A percentile compares a stretch with the other conserved stretches of the same genome.
Evolutionary conservation across 2,888 invertebrate genomes (phyloP).

Genomic region (Parnassius orleans): DNA sequence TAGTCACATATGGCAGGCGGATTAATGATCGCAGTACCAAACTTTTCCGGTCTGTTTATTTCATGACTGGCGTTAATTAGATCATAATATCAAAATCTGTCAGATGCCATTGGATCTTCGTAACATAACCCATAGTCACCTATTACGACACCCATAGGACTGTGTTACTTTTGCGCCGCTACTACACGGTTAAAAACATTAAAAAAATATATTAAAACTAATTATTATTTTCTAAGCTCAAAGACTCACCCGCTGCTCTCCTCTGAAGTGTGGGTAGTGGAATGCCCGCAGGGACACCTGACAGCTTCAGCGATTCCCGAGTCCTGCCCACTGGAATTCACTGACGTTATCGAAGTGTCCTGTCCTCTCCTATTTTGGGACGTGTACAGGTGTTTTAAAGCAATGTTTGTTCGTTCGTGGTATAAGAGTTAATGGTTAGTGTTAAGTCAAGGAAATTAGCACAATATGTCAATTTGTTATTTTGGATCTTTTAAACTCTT

Average conservation of each 20-base stretch:
- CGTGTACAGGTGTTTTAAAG: slow-evolving; percentile 29
- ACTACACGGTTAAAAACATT: no score
- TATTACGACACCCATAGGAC: no score
- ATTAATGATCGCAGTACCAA: no score
- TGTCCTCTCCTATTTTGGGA: slow-evolving; percentile 65
- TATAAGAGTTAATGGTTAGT: slow-evolving; percentile 26
- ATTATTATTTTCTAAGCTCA: not conserved
- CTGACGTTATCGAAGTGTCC: slow-evolving; percentile 89
- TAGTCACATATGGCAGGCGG: no score
- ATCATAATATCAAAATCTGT: no score
- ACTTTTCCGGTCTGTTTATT: no score
- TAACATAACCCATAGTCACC: no score
- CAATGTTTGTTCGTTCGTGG: slow-evolving; percentile 25
- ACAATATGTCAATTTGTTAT: not conserved
- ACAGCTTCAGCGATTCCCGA: slow-evolving; percentile 85
- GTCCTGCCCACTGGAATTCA: slow-evolving; percentile 91
- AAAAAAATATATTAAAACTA: slow-evolving; percentile 1
- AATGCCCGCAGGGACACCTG: slow-evolving; percentile 84
- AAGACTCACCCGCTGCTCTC: slow-evolving; percentile 84
- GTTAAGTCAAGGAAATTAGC: slow-evolving; percentile 10
- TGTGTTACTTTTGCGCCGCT: no score
- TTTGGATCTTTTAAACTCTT: not conserved
- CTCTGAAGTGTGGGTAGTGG: slow-evolving; percentile 84
- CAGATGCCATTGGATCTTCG: no score
- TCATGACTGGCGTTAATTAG: no score